phyloP scores from a whole-genome alignment of 2,797 vertebrate species.

The Schizopygopsis malacanthus region DNA sequence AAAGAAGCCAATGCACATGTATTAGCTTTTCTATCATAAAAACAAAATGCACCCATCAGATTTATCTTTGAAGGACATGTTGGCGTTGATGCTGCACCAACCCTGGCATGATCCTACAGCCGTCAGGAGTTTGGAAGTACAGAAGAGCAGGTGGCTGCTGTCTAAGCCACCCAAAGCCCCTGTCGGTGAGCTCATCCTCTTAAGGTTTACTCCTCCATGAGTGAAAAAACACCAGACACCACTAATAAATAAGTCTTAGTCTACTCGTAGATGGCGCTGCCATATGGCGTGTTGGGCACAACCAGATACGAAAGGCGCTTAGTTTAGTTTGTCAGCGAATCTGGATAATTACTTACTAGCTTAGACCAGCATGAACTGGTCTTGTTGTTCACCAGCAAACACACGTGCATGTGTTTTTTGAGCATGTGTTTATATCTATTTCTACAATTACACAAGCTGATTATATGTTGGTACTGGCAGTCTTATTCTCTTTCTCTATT shows the following conservation, averaged over 20 bases:
- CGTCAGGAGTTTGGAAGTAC: slow-evolving; percentile 24
- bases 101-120: slow-evolving; percentile 10
- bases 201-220: slow-evolving; percentile 64
- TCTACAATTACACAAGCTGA: slow-evolving; percentile 32
- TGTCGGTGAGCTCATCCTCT: slow-evolving; percentile 73
- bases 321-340: slow-evolving; percentile 47
- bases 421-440: neutral
- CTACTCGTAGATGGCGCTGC: slow-evolving; percentile 32
- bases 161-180: slow-evolving; percentile 73
- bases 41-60: neutral
- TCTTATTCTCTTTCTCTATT: slow-evolving; percentile 44
- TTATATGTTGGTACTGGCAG: slow-evolving; percentile 28
- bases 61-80: neutral
- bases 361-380: slow-evolving; percentile 18
- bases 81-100: neutral
- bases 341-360: slow-evolving; percentile 41
- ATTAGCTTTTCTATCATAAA: neutral
- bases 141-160: slow-evolving; percentile 72
- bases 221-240: slow-evolving; percentile 50
- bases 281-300: slow-evolving; percentile 67
- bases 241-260: slow-evolving; percentile 68
- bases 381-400: neutral
- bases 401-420: slow-evolving; percentile 7
- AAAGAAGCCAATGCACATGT: neutral
- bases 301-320: slow-evolving; percentile 47